These are phyloP conservation scores for Loxodonta africana DNA, from an alignment of 2,113 vertebrate species.

Conservation along the genomic window DNA sequence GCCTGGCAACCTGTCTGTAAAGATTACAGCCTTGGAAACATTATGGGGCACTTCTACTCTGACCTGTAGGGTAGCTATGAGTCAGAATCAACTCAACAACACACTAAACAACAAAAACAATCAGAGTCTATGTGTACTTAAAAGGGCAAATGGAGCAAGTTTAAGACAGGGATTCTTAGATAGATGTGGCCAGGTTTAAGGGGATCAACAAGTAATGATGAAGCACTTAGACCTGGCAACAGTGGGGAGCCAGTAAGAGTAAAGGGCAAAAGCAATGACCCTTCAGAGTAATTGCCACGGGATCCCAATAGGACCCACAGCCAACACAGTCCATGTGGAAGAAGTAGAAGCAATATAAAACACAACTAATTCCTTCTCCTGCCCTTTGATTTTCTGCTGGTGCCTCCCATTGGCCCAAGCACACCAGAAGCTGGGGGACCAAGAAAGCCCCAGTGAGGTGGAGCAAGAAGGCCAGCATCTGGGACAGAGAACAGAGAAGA, in stretches of 20 bases:
- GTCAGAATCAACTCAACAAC: background rate
- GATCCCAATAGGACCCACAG: background rate
- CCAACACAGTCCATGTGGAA: background rate
- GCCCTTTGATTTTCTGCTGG: background rate
- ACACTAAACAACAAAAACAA: background rate
- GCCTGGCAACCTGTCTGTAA: background rate
- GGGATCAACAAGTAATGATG: background rate
- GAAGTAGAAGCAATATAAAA: background rate
- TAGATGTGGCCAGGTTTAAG: background rate
- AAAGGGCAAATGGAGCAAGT: background rate
- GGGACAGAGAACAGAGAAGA: background rate
- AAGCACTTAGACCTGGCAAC: background rate
- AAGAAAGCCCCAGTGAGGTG: background rate
- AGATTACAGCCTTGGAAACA: background rate
- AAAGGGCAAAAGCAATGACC: accelerated
- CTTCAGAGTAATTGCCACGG: background rate
- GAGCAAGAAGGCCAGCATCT: background rate
- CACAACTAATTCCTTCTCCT: background rate
- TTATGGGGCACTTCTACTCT: background rate
- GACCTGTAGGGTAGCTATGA: background rate
- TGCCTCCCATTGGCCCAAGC: background rate
- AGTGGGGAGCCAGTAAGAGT: background rate
- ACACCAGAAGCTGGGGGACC: background rate
- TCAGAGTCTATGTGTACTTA: background rate
- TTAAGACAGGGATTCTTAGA: background rate